Conservation (phyloP, 1,140 invertebrate species). For the Drosophila auraria region DNA sequence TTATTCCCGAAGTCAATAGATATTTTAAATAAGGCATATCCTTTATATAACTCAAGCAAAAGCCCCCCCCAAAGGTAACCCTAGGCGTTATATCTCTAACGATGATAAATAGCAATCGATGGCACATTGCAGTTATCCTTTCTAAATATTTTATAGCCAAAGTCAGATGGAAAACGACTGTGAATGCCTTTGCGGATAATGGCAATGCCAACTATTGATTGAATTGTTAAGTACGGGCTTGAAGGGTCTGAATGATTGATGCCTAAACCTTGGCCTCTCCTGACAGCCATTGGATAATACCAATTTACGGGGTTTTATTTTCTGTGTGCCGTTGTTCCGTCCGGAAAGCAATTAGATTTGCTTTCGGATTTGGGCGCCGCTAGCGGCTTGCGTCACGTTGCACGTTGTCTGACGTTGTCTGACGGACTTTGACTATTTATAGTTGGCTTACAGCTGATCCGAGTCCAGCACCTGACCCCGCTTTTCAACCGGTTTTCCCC, state of each 20-base stretch:
- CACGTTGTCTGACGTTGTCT: constrained; percentile 46
- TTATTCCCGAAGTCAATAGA: no score
- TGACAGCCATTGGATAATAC: constrained; percentile 6
- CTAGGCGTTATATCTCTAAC: no score
- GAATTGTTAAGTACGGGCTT: neutral
- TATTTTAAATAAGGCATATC: no score
- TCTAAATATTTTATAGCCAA: no score
- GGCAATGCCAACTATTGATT: neutral
- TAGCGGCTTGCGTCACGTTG: constrained; percentile 66
- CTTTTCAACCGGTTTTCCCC: neutral
- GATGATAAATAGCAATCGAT: no score
- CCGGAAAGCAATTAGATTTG: neutral
- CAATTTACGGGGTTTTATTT: neutral
- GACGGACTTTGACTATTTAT: constrained; percentile 63
- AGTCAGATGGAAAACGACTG: no score
- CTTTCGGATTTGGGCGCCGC: constrained; percentile 28
- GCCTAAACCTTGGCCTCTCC: constrained; percentile 1
- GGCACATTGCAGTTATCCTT: no score
- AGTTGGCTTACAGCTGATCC: constrained; percentile 35
- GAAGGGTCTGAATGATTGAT: neutral
- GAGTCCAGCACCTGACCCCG: constrained; percentile 15
- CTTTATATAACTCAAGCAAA: no score
- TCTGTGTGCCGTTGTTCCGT: no score
- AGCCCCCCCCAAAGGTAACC: no score
- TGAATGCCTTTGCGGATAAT: no score